Conservation (phyloP, 2,888 invertebrate genomes). For the Odontocolon sp. region DNA sequence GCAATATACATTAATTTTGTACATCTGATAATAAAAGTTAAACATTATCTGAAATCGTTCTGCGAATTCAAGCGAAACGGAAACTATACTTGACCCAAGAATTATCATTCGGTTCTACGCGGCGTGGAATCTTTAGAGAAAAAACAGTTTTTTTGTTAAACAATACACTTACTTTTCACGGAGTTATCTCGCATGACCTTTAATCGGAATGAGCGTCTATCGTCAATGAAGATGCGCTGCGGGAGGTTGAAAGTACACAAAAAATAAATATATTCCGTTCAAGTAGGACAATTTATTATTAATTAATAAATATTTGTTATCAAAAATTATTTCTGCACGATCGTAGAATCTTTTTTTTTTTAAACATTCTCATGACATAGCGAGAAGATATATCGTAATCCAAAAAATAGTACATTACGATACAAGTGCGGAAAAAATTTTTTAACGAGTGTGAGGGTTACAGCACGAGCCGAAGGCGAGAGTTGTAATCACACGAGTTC, state of each 20-base stretch:
- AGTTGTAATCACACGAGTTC: no score
- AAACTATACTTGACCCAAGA: no score
- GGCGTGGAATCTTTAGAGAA: not conserved
- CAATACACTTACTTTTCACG: conserved; percentile 13
- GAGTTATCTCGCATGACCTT: conserved; percentile 30
- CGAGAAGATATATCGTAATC: no score
- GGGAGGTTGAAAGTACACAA: conserved; percentile 4
- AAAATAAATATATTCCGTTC: not conserved
- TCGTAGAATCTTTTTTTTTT: no score
- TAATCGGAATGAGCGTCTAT: conserved; percentile 1
- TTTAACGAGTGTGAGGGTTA: no score
- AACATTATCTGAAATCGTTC: conserved; percentile 34
- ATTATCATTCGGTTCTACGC: not conserved
- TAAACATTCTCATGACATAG: no score
- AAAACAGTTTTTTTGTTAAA: not conserved
- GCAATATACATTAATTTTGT: conserved; percentile 60
- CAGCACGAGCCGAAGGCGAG: no score
- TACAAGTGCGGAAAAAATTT: no score
- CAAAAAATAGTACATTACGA: no score
- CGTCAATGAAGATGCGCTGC: not conserved
- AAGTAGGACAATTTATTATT: conserved; percentile 8
- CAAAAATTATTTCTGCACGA: no score
- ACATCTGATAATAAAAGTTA: conserved; percentile 59
- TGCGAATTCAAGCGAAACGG: not conserved
- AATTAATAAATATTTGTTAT: no score